Base-by-base conservation (phyloP, 2,113 vertebrate genomes). In the Chaetodon auriga region DNA sequence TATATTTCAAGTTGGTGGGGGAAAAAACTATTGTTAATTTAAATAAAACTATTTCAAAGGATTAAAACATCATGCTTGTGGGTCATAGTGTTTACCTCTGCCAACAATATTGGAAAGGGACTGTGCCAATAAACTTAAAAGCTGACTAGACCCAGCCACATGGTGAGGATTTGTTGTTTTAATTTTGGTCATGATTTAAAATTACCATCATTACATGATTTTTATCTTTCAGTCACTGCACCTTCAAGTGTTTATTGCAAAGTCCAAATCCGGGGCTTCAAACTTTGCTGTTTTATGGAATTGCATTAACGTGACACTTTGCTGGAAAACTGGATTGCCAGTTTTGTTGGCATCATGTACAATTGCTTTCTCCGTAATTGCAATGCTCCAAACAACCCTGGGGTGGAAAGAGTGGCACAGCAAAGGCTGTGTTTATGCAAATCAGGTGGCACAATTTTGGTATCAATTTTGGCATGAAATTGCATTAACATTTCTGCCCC, bases 391-490 rank as follows among this genome's bases (percentile, higher is more conserved):
- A 53, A 60, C n/a, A 13, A 13, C 46, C 4, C 7, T 35, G 16
- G 46, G 41, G 36, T 51, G 23, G 36, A 9, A 35, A 45, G 21
- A 80, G 25, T 68, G 69, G 21, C 21, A 55, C n/a, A 65, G 51
- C 30, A 10, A 38, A 49, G 30, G 43, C 49, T 45, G 35, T 71
- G 38, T 73, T 78, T 41, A 74, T 74, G 55, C 46, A 69, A 62
- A 78, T 62, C 16, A 63, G 58, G 5, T 71, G 48, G 23, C 48
- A 64, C 38, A 71, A 8, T 63, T 53, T 13, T 35, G 66, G 10
- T 69, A 11, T 53, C 45, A 43, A 16, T n/a, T 45, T 70, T 71
- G 36, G 48, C 48, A 53, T 62, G 36, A 53, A 43, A 79, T 53
- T 43, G 14, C 15, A 38, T 15, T 1, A 57, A 16, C 5, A 68